Evolutionary conservation across 2,113 vertebrate species (phyloP), one percentile per base, ranked within the genome.

Genomic region (Sterrhoptilus dennistouni): DNA sequence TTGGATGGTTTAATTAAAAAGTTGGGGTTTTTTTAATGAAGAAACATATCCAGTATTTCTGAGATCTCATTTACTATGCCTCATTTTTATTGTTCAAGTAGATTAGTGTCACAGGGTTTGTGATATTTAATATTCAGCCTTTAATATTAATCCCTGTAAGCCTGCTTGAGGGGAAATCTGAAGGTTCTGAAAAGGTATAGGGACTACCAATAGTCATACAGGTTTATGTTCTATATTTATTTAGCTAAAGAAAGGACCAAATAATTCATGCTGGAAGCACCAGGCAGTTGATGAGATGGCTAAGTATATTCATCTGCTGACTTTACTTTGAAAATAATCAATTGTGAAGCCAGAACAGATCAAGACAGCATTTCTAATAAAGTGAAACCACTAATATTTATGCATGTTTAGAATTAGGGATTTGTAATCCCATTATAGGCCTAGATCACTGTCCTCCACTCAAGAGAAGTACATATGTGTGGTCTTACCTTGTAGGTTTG

Each of bases 1-100:
- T 98, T 98, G 97, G 97, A 98, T 98, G 97, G 98, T 98, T 98
- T 98, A 98, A 98, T 98, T 98, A 98, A 98, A 97, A 98, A 98
- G 95, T 25, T 18, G 8, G 21, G 29, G 6, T 33, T 31, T 23
- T 97, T 97, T 90, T 77, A 97, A 97, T 97, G 97, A 98, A 98
- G 97, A 97, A 97, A 95, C 90, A 93, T 96, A 97, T 80, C 92
- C 83, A 87, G 69, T 97, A 93, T 97, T 98, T 97, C 96, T 97
- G 96, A 97, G 97, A 97, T 97, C 97, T 98, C 97, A 97, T 98
- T 98, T 98, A 94, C 95, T 96, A 50, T 89, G 90, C 95, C 85
- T 97, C 96, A 94, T 76, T 97, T 97, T 97, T 96, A 97, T 98
- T 98, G 96, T 98, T 97, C 93, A 94, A 96, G 97, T 97, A 93